Evolutionary conservation across 2,113 vertebrate genomes (phyloP).

Genomic region (Chrysemys picta): DNA sequence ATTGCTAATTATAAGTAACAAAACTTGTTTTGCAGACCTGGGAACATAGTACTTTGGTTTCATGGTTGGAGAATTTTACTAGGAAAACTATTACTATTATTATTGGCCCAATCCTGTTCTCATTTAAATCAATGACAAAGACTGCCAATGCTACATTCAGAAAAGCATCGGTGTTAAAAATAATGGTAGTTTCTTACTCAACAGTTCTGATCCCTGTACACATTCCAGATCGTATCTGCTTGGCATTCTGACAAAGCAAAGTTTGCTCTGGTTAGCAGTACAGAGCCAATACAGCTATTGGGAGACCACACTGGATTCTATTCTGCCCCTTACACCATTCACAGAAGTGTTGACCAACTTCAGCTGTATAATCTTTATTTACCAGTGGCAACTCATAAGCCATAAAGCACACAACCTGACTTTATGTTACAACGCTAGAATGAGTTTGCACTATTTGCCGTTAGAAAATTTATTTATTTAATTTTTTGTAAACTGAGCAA

Average conservation of each 20-base stretch:
- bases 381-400: accelerated
- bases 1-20: background rate
- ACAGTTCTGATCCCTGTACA: accelerated
- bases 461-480: background rate
- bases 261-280: background rate
- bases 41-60: background rate
- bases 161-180: background rate
- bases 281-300: background rate
- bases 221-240: accelerated
- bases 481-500: background rate
- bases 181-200: accelerated
- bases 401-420: background rate
- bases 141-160: accelerated
- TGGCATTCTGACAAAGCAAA: background rate
- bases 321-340: accelerated
- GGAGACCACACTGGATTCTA: accelerated
- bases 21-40: background rate
- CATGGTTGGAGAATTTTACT: background rate
- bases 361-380: accelerated
- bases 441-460: background rate
- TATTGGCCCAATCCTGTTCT: background rate
- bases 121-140: accelerated
- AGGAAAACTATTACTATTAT: background rate
- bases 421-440: background rate
- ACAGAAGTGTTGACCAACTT: background rate